phyloP scores from a whole-genome alignment of 2,113 vertebrate genomes.

The Mormyrus lacerda region DNA sequence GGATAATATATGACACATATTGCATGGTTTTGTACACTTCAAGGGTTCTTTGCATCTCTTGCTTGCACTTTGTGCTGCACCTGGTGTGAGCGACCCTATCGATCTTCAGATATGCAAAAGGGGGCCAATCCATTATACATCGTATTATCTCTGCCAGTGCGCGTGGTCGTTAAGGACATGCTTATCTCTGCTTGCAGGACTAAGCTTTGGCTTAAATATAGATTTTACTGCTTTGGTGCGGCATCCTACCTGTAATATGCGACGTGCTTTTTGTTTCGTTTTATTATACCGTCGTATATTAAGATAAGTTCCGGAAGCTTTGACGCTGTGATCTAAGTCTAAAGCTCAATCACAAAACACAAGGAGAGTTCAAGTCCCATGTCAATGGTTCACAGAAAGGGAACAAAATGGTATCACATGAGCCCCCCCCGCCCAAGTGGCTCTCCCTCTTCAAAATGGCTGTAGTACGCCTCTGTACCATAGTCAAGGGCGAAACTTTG shows the following conservation, averaged over 20 bases:
- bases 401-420: not conserved
- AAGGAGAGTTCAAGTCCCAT: not conserved
- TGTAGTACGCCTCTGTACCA: not conserved
- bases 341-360: not conserved
- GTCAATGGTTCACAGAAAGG: not conserved
- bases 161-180: constrained; percentile 12
- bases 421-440: not conserved
- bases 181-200: constrained; percentile 5
- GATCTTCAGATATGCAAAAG: constrained; percentile 13
- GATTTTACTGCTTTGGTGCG: not conserved
- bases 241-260: not conserved
- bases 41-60: not conserved
- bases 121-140: not conserved
- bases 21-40: not conserved
- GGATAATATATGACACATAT: not conserved
- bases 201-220: not conserved
- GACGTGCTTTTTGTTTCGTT: not conserved
- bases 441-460: not conserved
- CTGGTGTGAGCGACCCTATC: not conserved
- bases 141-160: constrained; percentile 5
- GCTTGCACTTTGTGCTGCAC: not conserved
- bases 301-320: not conserved
- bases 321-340: not conserved
- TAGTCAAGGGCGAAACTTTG: too few species aligned
- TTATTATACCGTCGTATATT: not conserved